Evolutionary conservation across 2,888 invertebrate species (phyloP), one percentile per base, ranked within the genome.

Genomic region (Tachina fera): DNA sequence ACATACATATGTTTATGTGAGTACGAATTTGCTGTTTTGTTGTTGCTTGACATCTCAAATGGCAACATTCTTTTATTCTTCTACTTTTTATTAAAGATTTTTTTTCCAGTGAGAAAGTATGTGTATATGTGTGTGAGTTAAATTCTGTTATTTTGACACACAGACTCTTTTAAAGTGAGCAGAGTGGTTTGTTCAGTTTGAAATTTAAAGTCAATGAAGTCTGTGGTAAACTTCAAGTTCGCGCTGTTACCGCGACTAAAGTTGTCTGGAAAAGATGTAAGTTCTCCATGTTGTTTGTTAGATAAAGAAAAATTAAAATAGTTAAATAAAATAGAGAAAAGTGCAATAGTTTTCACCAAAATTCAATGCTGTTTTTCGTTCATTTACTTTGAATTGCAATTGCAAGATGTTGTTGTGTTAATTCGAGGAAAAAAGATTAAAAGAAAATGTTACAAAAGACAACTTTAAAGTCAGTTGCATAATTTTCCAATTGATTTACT

Each of bases 241-340:
- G 92, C 92, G 92, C 91, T 92, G 91, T 92, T 92, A 92, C 92
- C 92, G 92, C 92, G 92, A 92, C 92, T 91, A 89, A 92, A 91
- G 92, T 92, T 92, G 92, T 92, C 92, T 92, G 92, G 92, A 92
- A 92, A 90, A 92, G 92, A 92, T 92, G 92, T 92, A 92, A 92
- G 92, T 92, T 31, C n/a, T n/a, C 68, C 13, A 77, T 79, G 45
- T 39, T 72, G 56, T 79, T 65, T 82, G 58, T 79, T 82, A 63
- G 49, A 61, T 74, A 81, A 81, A 70, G 9, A 49, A 22, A 68
- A 60, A 56, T 51, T 67, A 6, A 31, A 31, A 31, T 77, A 41
- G 60, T 65, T 76, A 22, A 41, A 65, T 58, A 61, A 31, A 47
- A 70, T 72, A 70, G 43, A 67, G 51, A 74, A 77, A 80, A 76